Percentiles rank a stretch among this genome's conserved stretches.
phyloP scores from a whole-genome alignment of 2,797 vertebrate genomes.

The Onychomys torridus region DNA sequence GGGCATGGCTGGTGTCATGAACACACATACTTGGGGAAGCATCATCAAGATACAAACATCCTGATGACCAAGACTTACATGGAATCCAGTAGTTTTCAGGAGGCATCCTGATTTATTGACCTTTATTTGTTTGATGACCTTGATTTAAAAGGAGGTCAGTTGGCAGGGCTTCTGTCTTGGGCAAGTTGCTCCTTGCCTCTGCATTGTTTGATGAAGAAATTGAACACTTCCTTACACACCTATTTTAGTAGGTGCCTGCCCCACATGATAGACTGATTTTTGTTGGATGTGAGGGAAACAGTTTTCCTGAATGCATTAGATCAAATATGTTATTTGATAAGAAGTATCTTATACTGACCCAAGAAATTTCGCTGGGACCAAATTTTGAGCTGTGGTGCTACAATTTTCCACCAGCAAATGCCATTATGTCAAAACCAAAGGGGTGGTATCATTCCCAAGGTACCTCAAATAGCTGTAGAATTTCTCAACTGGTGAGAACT shows the following conservation, averaged over 20 bases:
- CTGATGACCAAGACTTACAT: background rate
- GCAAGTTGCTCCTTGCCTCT: background rate
- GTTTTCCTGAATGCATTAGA: background rate
- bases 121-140: background rate
- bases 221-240: background rate
- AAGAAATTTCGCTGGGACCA: background rate
- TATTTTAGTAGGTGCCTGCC: background rate
- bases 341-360: background rate
- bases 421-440: background rate
- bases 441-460: background rate
- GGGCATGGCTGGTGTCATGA: background rate
- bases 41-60: background rate
- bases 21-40: background rate
- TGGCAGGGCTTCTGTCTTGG: background rate
- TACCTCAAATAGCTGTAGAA: background rate
- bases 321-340: background rate
- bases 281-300: background rate
- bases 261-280: background rate
- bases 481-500: background rate
- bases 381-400: background rate
- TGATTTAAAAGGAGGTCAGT: background rate
- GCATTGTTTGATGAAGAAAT: background rate
- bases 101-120: background rate
- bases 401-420: background rate
- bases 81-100: background rate